Evolutionary conservation across 1,140 invertebrate genomes (phyloP), one percentile per base, ranked within the genome.

Genomic region (Chironomus tepperi): DNA sequence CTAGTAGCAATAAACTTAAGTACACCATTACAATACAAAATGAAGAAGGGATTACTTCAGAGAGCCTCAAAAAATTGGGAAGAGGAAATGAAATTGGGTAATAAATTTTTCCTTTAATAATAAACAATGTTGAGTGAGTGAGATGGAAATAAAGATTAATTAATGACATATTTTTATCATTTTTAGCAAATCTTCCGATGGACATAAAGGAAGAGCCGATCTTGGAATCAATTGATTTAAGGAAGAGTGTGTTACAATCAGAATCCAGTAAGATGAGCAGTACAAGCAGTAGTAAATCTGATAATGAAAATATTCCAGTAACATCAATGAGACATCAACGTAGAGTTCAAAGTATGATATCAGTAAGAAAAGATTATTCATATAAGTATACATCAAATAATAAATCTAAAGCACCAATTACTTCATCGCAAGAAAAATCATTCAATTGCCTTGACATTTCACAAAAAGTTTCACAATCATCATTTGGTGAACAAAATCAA

Each of bases 371-470:
- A 12, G 65, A 70, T 19, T 70, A 70, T 19, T 70, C 65, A 7
- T 70, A 70, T 12, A 70, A 70, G 10, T 57, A 57, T 57, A n/a
- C n/a, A n/a, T 15, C 47, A 57, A 57, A 57, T 57, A n/a, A 12
- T n/a, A 57, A 57, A 15, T 47, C 12, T 57, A 15, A 47, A 10
- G 43, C 12, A 57, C 47, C 47, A 15, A 15, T 15, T 15, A 12
- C 9, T 47, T 47, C 43, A 57, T 57, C 47, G 47, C 47, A 57
- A n/a, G 24, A 34, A 34, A 34, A 34, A 34, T 34, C 24, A 34
- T 57, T n/a, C 47, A 57, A 57, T 57, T 57, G n/a, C 47, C 47
- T 57, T 57, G 47, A 57, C 47, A 57, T 57, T 57, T 57, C 47
- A 57, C 47, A 57, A 57, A 57, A 57, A n/a, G 12, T 57, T 57